Base-by-base conservation (phyloP, 2,113 vertebrate species). In the Atlantisia rogersi region DNA sequence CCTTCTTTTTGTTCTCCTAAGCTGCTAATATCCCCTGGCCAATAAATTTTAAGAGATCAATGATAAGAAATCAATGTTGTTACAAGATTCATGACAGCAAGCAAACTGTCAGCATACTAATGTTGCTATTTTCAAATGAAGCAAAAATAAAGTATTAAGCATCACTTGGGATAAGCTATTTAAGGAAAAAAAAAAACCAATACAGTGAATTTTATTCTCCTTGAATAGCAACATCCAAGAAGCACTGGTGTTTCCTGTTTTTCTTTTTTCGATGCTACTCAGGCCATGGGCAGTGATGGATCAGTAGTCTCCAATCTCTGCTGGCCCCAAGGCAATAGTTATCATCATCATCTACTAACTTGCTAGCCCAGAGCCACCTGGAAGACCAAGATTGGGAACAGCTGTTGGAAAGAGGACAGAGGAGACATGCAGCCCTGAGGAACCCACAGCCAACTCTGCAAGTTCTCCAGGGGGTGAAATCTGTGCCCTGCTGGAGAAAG, bases 371-470 rank as follows among this genome's bases (percentile, higher is more conserved):
- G 37, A 55, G 56, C 3, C 69, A 44, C 20, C 77, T 26, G 4
- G 25, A 52, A 78, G n/a, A 19, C 8, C 16, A 12, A n/a, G 15
- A 31, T 0, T 60, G 53, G 42, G 32, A 82, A 39, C 32, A 17
- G 35, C 11, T 31, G 6, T 3, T 80, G 55, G 35, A 78, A 21
- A 8, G 63, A 75, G 67, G 92, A 67, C 21, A 53, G 3, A 6
- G 56, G 60, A 80, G 37, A 63, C 46, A 14, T 31, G 58, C 82
- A 94, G 88, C 40, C 88, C 85, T 90, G 74, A 78, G 40, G 15
- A 94, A 97, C 97, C 98, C 96, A 97, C 96, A 97, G 97, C 95
- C 84, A 95, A 46, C 94, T 62, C 98, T 97, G 96, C 88, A 97
- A 40, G 97, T 93, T 92, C 95, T 97, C 97, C 98, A 97, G 6